These are phyloP conservation scores for Desmodus rotundus DNA, from an alignment of 2,113 vertebrate species.

Conservation along the genomic window DNA sequence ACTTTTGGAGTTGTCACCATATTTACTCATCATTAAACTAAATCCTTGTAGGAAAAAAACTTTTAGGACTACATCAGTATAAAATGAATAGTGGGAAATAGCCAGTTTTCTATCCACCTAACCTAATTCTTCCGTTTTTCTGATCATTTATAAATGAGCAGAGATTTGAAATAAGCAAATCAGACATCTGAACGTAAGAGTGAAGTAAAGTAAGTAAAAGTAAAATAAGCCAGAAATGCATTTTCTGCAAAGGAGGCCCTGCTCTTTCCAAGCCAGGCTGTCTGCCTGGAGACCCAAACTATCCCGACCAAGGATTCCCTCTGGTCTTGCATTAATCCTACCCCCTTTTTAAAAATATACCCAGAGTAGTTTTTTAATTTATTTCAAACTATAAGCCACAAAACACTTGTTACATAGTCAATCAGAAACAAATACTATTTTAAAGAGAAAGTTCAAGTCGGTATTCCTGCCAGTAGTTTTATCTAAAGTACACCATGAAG, in stretches of 20 bases:
- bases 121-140: neutral
- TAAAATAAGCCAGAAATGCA: conserved; percentile 23
- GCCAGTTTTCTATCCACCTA: neutral
- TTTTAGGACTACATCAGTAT: neutral
- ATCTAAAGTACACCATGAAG: neutral
- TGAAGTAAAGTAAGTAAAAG: no score
- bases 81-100: neutral
- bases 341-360: neutral
- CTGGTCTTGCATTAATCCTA: conserved; percentile 15
- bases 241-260: neutral
- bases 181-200: conserved; percentile 5
- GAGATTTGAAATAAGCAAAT: conserved; percentile 14
- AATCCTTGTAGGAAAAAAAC: neutral
- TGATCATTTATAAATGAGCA: neutral
- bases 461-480: neutral
- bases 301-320: neutral
- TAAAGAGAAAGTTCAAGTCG: neutral
- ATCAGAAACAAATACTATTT: neutral
- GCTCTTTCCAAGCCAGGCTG: conserved; percentile 36
- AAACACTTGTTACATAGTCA: neutral
- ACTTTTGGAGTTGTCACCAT: neutral
- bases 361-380: conserved; percentile 21
- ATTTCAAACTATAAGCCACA: conserved; percentile 29
- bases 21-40: conserved; percentile 30
- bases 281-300: conserved; percentile 19